Evolutionary conservation across 2,113 vertebrate species (phyloP).

Genomic region (Miniopterus natalensis): DNA sequence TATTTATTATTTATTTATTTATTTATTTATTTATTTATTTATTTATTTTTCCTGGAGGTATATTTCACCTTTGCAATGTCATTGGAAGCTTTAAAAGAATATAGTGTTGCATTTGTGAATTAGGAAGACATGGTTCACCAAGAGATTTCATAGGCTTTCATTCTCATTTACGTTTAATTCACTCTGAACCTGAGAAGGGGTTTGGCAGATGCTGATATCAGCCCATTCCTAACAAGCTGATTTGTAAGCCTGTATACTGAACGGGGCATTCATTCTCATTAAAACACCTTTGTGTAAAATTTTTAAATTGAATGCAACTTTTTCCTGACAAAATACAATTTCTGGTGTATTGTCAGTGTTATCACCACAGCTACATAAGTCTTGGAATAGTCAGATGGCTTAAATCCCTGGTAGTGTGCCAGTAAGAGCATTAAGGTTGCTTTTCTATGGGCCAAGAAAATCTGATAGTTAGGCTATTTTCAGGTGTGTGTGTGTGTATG

Average conservation of each 20-base stretch:
- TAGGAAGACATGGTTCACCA: neutral
- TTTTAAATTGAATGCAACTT: conserved; percentile 22
- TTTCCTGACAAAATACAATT: conserved; percentile 10
- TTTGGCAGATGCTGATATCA: conserved; percentile 34
- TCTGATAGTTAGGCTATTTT: neutral
- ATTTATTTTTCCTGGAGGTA: neutral
- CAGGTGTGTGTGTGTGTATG: neutral
- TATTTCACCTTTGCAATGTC: conserved; percentile 28
- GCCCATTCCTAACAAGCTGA: neutral
- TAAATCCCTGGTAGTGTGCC: neutral
- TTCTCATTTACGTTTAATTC: conserved; percentile 28
- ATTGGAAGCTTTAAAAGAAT: conserved; percentile 2
- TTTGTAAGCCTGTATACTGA: neutral
- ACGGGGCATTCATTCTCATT: conserved; percentile 18
- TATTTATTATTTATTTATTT: neutral
- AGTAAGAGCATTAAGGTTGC: neutral
- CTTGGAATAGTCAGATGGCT: conserved; percentile 45
- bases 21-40: neutral
- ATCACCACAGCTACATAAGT: conserved; percentile 4
- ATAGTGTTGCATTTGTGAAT: neutral
- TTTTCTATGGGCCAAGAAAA: neutral
- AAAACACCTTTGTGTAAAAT: conserved; percentile 38
- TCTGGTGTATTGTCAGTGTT: conserved; percentile 48
- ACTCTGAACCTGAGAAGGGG: neutral
- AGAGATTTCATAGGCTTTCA: neutral